A percentile compares a stretch with the other conserved stretches of the same genome.
phyloP scores from a whole-genome alignment of 1,140 invertebrate genomes.

The Colletes gigas region DNA sequence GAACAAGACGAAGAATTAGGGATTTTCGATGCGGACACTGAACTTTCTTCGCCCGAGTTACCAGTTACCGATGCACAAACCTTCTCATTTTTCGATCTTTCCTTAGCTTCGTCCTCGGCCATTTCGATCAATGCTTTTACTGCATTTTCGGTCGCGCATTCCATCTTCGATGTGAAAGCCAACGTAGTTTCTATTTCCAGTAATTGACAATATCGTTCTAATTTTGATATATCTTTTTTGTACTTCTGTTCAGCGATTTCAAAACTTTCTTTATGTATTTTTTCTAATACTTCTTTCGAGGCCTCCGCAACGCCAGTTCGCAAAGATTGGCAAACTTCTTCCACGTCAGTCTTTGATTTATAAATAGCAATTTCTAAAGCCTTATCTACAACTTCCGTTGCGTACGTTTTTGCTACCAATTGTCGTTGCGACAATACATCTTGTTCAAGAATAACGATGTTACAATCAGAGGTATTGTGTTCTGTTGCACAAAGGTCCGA shows the following conservation, averaged over 20 bases:
- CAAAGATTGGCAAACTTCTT: constrained; percentile 77
- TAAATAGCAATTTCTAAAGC: constrained; percentile 79
- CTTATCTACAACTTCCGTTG: constrained; percentile 78
- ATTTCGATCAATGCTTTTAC: constrained; percentile 79
- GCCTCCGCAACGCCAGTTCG: constrained; percentile 74
- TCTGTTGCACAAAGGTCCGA: constrained; percentile 33
- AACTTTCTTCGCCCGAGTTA: constrained; percentile 31
- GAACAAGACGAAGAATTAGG: constrained; percentile 36
- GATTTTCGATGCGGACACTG: not conserved
- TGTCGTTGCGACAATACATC: constrained; percentile 56
- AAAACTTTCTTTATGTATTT: constrained; percentile 74
- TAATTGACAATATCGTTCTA: constrained; percentile 69
- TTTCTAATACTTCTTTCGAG: constrained; percentile 74
- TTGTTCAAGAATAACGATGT: constrained; percentile 34
- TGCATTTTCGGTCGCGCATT: constrained; percentile 78
- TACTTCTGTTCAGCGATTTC: constrained; percentile 71
- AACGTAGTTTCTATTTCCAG: constrained; percentile 72
- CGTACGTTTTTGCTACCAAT: constrained; percentile 71
- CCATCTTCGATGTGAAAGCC: constrained; percentile 76
- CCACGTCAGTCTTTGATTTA: constrained; percentile 79
- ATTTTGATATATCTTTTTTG: constrained; percentile 64
- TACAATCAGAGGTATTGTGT: not conserved
- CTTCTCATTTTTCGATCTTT: constrained; percentile 64
- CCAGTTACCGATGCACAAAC: not conserved
- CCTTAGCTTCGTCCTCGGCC: constrained; percentile 79